Conservation (phyloP, 2,113 vertebrate species). For the Mystacornis crossleyi region DNA sequence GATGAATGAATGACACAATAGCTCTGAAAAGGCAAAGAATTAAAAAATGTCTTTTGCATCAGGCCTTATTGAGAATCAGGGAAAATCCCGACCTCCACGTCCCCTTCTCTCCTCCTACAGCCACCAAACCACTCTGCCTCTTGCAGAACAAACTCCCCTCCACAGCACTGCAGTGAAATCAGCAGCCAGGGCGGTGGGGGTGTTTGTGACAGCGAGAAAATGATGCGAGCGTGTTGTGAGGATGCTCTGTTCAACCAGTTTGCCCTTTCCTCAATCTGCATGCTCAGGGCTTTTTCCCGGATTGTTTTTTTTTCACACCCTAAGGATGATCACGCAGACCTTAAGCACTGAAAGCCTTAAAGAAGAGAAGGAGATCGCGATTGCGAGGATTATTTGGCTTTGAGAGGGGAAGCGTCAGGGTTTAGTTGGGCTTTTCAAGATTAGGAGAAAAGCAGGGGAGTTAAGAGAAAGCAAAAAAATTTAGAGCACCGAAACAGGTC, state of each 20-base stretch:
- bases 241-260: background rate
- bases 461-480: background rate
- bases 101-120: background rate
- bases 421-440: conserved; percentile 28
- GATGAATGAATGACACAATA: background rate
- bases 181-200: background rate
- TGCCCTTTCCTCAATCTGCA: conserved; percentile 27
- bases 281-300: background rate
- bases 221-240: background rate
- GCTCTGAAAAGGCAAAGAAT: background rate
- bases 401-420: background rate
- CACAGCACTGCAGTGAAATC: background rate
- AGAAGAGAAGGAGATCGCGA: background rate
- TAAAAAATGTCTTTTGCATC: background rate
- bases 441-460: background rate
- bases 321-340: background rate
- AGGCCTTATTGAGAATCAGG: background rate
- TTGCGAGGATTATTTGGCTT: conserved; percentile 19
- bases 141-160: background rate
- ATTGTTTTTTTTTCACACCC: background rate
- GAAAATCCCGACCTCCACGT: background rate
- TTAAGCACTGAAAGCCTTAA: background rate
- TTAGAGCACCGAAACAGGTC: background rate
- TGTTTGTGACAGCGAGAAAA: background rate
- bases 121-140: background rate